phyloP scores from a whole-genome alignment of 1,140 invertebrate genomes.

The Pseudachorutes palmiensis region DNA sequence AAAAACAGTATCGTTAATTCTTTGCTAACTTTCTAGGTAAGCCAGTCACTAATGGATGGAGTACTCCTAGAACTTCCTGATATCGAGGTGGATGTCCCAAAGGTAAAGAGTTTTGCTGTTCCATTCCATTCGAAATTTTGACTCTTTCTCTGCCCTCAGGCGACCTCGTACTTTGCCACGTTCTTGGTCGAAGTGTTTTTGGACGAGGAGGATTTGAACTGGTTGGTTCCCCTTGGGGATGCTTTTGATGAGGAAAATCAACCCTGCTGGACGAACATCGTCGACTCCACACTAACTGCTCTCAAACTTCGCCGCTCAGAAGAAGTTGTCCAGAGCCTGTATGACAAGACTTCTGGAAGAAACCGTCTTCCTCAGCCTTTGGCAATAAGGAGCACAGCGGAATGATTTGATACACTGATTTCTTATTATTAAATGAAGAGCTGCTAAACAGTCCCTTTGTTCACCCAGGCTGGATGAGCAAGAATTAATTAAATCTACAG shows the following conservation, averaged over 20 bases:
- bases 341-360: constrained; percentile 10
- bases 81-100: constrained; percentile 31
- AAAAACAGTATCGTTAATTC: too few relatives aligned
- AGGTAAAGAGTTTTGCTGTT: too few relatives aligned
- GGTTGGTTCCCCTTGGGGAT: constrained; percentile 25
- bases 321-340: constrained; percentile 29
- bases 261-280: constrained; percentile 16
- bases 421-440: too few relatives aligned
- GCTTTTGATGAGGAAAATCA: constrained; percentile 17
- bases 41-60: constrained; percentile 25
- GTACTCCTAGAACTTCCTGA: constrained; percentile 33
- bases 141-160: constrained; percentile 3
- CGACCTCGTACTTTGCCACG: constrained; percentile 23
- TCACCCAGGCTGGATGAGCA: too few relatives aligned
- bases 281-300: constrained; percentile 17
- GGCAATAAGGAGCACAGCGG: too few relatives aligned
- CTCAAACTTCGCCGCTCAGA: constrained; percentile 25
- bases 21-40: constrained; percentile 17
- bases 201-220: constrained; percentile 29
- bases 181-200: constrained; percentile 34
- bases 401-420: too few relatives aligned
- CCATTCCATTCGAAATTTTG: too few relatives aligned
- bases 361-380: constrained; percentile 18
- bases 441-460: too few relatives aligned
- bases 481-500: too few relatives aligned